A percentile compares a stretch with the other conserved stretches of the same genome.
These are phyloP conservation scores for Pelvicachromis taeniatus DNA, from an alignment of 2,113 vertebrate genomes.

Conservation along the genomic window DNA sequence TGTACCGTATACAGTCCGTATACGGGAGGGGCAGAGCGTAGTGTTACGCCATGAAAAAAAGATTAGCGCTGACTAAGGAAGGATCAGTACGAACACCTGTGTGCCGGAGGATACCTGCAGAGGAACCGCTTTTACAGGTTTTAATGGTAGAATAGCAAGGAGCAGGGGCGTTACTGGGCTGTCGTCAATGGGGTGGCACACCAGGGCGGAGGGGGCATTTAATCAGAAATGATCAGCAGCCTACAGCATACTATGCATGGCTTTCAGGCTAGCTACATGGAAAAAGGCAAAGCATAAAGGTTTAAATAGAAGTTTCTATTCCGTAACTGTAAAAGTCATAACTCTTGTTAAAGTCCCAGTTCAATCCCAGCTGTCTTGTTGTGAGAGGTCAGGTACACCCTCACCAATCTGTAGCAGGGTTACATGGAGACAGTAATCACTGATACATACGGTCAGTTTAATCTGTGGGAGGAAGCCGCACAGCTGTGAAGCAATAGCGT, in stretches of 20 bases:
- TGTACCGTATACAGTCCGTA: background rate
- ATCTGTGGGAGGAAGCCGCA: too few species aligned
- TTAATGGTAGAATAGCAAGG: background rate
- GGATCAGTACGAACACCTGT: background rate
- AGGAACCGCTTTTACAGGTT: background rate
- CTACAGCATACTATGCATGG: background rate
- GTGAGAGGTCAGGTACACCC: background rate
- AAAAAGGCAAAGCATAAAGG: background rate
- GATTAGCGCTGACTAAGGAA: background rate
- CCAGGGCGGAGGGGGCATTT: background rate
- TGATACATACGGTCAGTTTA: background rate
- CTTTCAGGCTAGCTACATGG: background rate
- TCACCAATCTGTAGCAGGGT: too few species aligned
- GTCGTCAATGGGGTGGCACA: background rate
- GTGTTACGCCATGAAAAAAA: background rate
- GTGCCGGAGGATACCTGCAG: background rate
- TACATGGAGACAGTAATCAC: too few species aligned
- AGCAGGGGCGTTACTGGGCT: background rate
- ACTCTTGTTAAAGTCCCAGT: background rate
- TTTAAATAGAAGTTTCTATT: background rate
- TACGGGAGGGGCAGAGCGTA: background rate
- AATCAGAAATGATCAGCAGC: background rate
- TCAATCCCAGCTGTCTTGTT: background rate
- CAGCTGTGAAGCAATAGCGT: too few species aligned
- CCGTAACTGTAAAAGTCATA: background rate